Conservation (phyloP, 2,113 vertebrate species). For the Rhodinocichla rosea region DNA sequence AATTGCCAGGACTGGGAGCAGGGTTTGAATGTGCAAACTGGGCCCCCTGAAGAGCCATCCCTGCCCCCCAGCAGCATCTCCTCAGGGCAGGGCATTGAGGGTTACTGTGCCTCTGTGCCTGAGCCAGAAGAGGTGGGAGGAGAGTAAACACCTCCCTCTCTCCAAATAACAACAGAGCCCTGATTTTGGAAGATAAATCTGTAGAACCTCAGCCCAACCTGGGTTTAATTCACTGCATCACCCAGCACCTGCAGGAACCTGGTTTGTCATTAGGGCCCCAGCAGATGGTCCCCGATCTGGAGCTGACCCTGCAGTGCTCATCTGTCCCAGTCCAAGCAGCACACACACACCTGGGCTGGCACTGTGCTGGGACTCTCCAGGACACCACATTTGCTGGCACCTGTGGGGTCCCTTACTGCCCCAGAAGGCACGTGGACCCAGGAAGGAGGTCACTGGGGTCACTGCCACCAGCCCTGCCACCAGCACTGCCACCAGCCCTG, state of each 20-base stretch:
- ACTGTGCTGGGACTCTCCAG: background rate
- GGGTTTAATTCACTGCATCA: background rate
- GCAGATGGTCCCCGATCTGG: background rate
- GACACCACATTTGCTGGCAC: fast-evolving
- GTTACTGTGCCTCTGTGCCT: background rate
- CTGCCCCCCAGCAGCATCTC: background rate
- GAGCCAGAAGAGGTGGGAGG: background rate
- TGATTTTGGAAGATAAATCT: background rate
- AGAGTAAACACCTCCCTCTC: background rate
- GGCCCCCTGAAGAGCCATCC: background rate
- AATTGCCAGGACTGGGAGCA: background rate
- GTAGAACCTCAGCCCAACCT: background rate
- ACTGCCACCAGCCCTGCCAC: background rate
- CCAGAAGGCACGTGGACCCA: background rate
- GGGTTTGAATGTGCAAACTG: background rate
- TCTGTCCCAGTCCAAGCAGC: background rate
- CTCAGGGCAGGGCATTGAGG: background rate
- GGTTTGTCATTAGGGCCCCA: background rate
- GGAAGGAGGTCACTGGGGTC: background rate
- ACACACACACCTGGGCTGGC: background rate
- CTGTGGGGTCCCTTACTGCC: background rate
- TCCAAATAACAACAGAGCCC: background rate
- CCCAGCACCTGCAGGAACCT: background rate
- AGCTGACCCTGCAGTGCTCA: background rate
- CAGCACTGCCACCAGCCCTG: background rate